phyloP scores from a whole-genome alignment of 2,113 vertebrate genomes.

The Corynorhinus townsendii region DNA sequence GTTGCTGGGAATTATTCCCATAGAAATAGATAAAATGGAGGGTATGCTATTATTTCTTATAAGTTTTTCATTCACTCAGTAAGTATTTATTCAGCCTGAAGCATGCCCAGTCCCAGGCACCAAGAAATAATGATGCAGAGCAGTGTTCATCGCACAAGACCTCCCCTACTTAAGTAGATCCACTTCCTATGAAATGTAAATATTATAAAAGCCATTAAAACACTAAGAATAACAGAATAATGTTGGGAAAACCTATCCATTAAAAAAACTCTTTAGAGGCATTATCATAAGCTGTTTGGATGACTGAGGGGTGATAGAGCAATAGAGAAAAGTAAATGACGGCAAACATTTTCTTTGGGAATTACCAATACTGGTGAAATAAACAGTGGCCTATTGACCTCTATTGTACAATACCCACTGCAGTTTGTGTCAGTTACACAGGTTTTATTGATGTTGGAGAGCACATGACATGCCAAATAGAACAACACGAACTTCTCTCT shows the following conservation, averaged over 20 bases:
- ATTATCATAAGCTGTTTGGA: neutral
- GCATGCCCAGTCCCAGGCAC: neutral
- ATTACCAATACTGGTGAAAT: neutral
- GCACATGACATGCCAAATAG: neutral
- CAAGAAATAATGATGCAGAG: neutral
- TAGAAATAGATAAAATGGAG: constrained; percentile 34
- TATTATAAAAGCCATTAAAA: neutral
- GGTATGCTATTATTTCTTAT: neutral
- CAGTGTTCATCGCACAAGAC: neutral
- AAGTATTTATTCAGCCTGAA: neutral
- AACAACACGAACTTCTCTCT: neutral
- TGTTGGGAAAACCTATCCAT: neutral
- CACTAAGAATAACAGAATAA: neutral
- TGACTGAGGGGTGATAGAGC: neutral
- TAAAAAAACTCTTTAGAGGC: neutral
- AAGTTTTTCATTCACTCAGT: neutral
- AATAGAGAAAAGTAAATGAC: neutral
- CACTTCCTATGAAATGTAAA: neutral
- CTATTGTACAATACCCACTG: neutral
- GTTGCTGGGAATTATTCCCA: constrained; percentile 38
- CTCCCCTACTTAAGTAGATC: neutral
- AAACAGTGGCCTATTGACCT: neutral
- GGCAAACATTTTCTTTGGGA: neutral
- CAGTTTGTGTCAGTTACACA: neutral
- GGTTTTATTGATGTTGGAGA: neutral